These are phyloP conservation scores for Gortyna flavago DNA, from an alignment of 2,888 invertebrate genomes.

Conservation along the genomic window DNA sequence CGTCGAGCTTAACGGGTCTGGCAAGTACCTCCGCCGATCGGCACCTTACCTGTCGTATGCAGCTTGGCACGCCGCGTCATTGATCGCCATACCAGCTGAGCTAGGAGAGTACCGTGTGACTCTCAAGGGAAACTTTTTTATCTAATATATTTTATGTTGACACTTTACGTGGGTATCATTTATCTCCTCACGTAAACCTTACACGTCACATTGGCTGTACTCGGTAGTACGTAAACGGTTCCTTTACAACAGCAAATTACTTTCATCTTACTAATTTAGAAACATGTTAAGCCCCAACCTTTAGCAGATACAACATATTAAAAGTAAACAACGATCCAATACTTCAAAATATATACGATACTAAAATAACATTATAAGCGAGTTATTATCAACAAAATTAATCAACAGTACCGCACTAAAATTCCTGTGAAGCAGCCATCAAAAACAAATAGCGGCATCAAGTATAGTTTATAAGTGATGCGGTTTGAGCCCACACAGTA, in stretches of 20 bases:
- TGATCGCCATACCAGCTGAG: too few relatives aligned
- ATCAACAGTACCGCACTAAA: slow-evolving; percentile 62
- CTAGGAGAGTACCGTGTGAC: too few relatives aligned
- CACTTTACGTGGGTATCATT: too few relatives aligned
- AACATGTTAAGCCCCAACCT: background rate
- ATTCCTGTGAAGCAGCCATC: slow-evolving; percentile 63
- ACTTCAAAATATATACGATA: slow-evolving; percentile 29
- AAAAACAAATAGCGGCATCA: slow-evolving; percentile 65
- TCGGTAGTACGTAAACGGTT: background rate
- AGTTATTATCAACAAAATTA: slow-evolving; percentile 65
- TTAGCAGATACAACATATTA: background rate
- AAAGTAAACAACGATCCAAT: slow-evolving; percentile 29
- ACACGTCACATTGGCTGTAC: too few relatives aligned
- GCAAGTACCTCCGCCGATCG: too few relatives aligned
- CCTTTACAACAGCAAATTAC: background rate
- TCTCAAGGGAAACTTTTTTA: too few relatives aligned
- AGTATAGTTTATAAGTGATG: slow-evolving; percentile 70
- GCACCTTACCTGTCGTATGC: too few relatives aligned
- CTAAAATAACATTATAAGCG: slow-evolving; percentile 45
- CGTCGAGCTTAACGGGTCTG: too few relatives aligned
- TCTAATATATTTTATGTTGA: too few relatives aligned
- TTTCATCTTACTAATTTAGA: slow-evolving; percentile 19
- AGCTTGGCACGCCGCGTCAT: too few relatives aligned
- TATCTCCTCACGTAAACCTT: too few relatives aligned
- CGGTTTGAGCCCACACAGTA: slow-evolving; percentile 69